Evolutionary conservation across 2,113 vertebrate genomes (phyloP).

Genomic region (Corythoichthys haematopterus): DNA sequence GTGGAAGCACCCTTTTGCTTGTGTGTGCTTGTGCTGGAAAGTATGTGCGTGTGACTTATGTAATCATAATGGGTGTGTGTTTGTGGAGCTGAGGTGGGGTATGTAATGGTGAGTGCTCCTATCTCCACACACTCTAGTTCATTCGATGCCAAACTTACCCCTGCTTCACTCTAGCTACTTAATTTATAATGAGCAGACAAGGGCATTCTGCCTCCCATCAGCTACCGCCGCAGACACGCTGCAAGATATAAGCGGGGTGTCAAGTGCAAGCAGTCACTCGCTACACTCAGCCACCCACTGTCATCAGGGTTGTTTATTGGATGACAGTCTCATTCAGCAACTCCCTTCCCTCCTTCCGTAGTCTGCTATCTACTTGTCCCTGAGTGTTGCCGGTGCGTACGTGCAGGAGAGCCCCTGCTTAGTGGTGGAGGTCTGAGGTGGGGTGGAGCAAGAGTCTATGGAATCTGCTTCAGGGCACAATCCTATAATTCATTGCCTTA

Average conservation of each 20-base stretch:
- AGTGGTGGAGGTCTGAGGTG: slow-evolving; percentile 50
- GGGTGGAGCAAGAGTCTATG: slow-evolving; percentile 40
- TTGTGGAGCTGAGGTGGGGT: not conserved
- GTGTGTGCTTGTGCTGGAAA: slow-evolving; percentile 45
- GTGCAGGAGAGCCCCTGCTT: slow-evolving; percentile 52
- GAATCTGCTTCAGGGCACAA: slow-evolving; percentile 39
- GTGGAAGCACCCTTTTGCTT: slow-evolving; percentile 23
- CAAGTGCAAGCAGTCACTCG: slow-evolving; percentile 35
- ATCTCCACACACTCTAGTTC: slow-evolving; percentile 29
- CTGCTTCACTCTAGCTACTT: not conserved
- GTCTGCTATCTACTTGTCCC: slow-evolving; percentile 29
- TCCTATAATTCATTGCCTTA: slow-evolving; percentile 43
- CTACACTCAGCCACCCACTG: slow-evolving; percentile 19
- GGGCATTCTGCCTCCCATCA: not conserved
- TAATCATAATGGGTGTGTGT: slow-evolving; percentile 30
- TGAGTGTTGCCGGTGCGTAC: slow-evolving; percentile 51
- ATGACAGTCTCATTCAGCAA: slow-evolving; percentile 31
- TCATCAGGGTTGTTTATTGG: slow-evolving; percentile 57
- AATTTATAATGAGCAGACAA: slow-evolving; percentile 27
- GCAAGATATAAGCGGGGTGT: slow-evolving; percentile 29
- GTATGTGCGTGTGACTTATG: slow-evolving; percentile 38
- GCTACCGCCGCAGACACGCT: slow-evolving; percentile 11
- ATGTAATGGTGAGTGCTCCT: slow-evolving; percentile 1
- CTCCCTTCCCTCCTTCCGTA: not conserved
- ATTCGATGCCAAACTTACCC: slow-evolving; percentile 26